Percentiles rank a stretch among this genome's conserved stretches.
Conservation (phyloP, 1,140 invertebrate genomes). For the Drosophila repleta region DNA sequence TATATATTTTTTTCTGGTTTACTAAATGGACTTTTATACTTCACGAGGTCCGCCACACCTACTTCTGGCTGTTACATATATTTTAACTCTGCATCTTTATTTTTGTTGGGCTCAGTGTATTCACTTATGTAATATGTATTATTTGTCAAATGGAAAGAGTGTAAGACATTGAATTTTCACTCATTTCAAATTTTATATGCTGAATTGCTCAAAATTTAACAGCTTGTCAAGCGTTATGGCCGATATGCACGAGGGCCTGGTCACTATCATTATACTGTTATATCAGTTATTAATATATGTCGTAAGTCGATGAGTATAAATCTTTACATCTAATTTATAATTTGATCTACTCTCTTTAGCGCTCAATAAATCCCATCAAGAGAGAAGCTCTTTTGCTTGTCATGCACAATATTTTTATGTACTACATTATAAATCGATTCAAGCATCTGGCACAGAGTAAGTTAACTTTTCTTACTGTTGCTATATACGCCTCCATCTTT, state of each 20-base stretch:
- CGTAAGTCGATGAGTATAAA: conserved; percentile 2
- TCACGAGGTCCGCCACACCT: too few relatives aligned
- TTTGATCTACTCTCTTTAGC: conserved; percentile 2
- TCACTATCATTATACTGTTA: conserved; percentile 31
- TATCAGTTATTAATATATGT: conserved; percentile 31
- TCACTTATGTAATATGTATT: too few relatives aligned
- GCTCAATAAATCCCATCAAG: conserved; percentile 46
- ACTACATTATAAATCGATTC: conserved; percentile 59
- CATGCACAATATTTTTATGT: conserved; percentile 55
- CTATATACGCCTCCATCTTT: too few relatives aligned
- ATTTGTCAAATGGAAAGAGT: too few relatives aligned
- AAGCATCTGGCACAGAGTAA: conserved; percentile 60
- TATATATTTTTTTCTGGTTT: too few relatives aligned
- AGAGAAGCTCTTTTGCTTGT: conserved; percentile 47
- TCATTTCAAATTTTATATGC: not conserved
- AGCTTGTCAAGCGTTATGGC: conserved; percentile 15
- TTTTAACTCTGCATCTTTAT: too few relatives aligned
- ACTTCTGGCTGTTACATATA: too few relatives aligned
- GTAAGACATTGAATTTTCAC: not conserved
- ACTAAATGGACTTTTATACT: too few relatives aligned
- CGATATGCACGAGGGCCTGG: conserved; percentile 40
- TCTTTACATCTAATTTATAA: not conserved
- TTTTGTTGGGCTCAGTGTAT: too few relatives aligned
- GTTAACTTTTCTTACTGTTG: not conserved
- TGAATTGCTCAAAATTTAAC: conserved; percentile 16